Conservation (phyloP, 1,140 invertebrate genomes). For the Episyrphus balteatus region DNA sequence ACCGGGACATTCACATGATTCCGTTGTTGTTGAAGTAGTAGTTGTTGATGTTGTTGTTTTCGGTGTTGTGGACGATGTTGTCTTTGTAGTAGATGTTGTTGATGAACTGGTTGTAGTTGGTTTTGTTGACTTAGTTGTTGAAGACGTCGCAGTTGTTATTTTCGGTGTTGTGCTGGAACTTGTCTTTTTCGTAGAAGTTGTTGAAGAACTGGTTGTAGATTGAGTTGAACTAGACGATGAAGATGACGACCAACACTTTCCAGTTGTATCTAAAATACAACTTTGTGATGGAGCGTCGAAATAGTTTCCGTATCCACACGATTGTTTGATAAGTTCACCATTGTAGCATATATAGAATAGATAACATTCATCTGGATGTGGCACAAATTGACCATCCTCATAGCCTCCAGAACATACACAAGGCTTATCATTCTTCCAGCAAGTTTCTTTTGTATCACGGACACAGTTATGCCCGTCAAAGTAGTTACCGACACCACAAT, state of each 20-base stretch:
- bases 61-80: too few relatives aligned
- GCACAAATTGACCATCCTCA: constrained; percentile 11
- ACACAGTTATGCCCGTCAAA: too few relatives aligned
- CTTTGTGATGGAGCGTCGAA: constrained; percentile 9
- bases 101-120: too few relatives aligned
- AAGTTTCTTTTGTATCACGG: background rate
- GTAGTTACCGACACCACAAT: too few relatives aligned
- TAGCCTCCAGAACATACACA: constrained; percentile 12
- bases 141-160: too few relatives aligned
- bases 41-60: too few relatives aligned
- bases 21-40: constrained; percentile 1
- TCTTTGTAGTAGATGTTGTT: too few relatives aligned
- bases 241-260: constrained; percentile 3
- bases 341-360: constrained; percentile 20
- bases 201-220: too few relatives aligned
- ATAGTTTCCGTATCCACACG: constrained; percentile 21
- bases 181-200: too few relatives aligned
- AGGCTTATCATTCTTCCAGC: constrained; percentile 1
- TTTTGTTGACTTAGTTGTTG: too few relatives aligned
- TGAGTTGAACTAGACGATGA: too few relatives aligned
- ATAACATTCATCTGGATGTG: constrained; percentile 13
- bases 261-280: constrained; percentile 14
- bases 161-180: too few relatives aligned
- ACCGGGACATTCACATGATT: constrained; percentile 8
- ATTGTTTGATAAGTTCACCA: constrained; percentile 12